These are phyloP conservation scores for Furnarius figulus DNA, from an alignment of 2,113 vertebrate species.

Conservation along the genomic window DNA sequence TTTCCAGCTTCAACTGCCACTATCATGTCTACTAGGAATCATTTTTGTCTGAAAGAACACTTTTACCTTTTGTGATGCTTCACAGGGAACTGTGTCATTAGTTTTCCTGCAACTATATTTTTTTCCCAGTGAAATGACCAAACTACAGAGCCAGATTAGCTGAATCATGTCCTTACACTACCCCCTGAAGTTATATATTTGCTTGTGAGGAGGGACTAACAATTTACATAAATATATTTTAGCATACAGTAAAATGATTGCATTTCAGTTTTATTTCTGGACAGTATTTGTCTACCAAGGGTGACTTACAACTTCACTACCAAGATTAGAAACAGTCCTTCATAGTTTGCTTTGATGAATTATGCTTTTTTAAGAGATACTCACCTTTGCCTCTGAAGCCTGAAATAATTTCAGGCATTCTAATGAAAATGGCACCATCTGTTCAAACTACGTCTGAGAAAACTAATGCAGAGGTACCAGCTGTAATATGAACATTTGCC, in stretches of 20 bases:
- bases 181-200: neutral
- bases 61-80: neutral
- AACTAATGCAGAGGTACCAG: neutral
- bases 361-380: neutral
- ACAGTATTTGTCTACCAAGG: neutral
- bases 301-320: neutral
- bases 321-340: neutral
- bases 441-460: neutral
- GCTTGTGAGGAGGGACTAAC: neutral
- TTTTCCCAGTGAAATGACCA: neutral
- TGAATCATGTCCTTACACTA: neutral
- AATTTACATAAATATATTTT: neutral
- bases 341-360: neutral
- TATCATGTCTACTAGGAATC: accelerated
- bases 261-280: neutral
- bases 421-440: neutral
- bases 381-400: neutral
- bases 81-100: neutral
- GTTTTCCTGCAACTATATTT: neutral
- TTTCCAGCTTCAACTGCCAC: neutral
- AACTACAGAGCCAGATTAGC: neutral
- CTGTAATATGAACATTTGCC: neutral
- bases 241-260: neutral
- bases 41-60: neutral
- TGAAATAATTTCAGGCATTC: neutral